phyloP scores from a whole-genome alignment of 1,140 invertebrate species.

The Papilio polyxenes region DNA sequence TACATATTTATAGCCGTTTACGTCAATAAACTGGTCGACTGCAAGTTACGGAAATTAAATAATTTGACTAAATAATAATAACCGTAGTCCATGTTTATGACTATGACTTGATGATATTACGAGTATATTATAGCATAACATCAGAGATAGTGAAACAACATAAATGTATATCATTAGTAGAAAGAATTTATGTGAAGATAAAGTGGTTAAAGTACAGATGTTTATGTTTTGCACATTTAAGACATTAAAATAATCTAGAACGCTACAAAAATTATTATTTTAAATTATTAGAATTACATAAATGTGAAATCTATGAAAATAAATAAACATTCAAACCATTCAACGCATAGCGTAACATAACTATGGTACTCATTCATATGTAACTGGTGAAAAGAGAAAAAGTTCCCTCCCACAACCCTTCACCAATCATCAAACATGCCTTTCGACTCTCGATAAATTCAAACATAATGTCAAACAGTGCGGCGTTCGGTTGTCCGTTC shows the following conservation, averaged over 20 bases:
- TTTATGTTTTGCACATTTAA: too few relatives aligned
- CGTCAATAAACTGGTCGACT: background rate
- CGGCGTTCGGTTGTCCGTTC: constrained; percentile 35
- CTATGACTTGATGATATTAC: background rate
- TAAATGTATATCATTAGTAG: background rate
- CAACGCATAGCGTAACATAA: background rate
- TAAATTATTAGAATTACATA: too few relatives aligned
- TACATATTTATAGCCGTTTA: background rate
- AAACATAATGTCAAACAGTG: constrained; percentile 33
- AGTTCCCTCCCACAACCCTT: constrained; percentile 28
- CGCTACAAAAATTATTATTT: too few relatives aligned
- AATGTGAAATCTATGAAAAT: background rate
- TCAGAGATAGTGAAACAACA: background rate
- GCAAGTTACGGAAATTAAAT: background rate
- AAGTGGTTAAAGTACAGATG: too few relatives aligned
- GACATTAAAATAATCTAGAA: too few relatives aligned
- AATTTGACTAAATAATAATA: background rate
- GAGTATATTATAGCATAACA: background rate
- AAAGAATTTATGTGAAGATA: too few relatives aligned
- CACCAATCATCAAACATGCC: constrained; percentile 30
- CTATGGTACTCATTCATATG: background rate
- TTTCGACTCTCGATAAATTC: constrained; percentile 27
- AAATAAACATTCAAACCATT: background rate
- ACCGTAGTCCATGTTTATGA: background rate
- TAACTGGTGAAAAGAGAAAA: background rate